Evolutionary conservation across 2,888 invertebrate species (phyloP), one percentile per base, ranked within the genome.

Genomic region (Hirtodrosophila cameraria): DNA sequence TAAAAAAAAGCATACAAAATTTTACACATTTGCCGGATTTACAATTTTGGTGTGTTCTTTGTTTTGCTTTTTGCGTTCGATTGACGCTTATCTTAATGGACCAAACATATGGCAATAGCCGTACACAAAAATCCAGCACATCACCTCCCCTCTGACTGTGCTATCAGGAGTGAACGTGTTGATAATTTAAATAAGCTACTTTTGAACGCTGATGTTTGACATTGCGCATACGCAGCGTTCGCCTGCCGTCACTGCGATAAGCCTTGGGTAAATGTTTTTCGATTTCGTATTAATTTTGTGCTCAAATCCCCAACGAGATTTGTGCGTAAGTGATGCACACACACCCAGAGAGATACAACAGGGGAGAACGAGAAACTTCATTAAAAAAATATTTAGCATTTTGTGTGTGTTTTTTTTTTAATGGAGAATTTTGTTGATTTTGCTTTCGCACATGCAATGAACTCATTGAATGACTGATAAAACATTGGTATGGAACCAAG

Each of bases 151-250:
- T 9, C 23, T 7, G 13, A 9, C 18, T 41, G 8, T 15, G 3
- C 38, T 23, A 23, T 18, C 64, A 35, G 18, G 30, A 18, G 45
- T 61, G 76, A 75, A 84, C 87, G 83, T 84, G 83, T 87, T 84
- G 83, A 87, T 84, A 87, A 87, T 84, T 87, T 87, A 85, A 84
- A 87, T 84, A 87, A 85, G 83, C 83, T 82, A 84, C 83, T 84
- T n/a, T 85, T 85, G 70, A 64, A 53, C 70, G 30, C 20, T 48
- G 33, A 5, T 54, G 50, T 53, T 53, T 66, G 57, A 63, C 80
- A 83, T 86, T 83, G 76, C 84, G 80, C 84, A 86, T 81, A 83
- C 86, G 86, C 80, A 73, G 53, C 83, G 83, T 68, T 64, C 27
- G 70, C 62, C 83, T 79, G 86, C 73, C 80, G 54, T 52, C 70